These are phyloP conservation scores for Cordilura impudica DNA, from an alignment of 2,888 invertebrate species.

Conservation along the genomic window DNA sequence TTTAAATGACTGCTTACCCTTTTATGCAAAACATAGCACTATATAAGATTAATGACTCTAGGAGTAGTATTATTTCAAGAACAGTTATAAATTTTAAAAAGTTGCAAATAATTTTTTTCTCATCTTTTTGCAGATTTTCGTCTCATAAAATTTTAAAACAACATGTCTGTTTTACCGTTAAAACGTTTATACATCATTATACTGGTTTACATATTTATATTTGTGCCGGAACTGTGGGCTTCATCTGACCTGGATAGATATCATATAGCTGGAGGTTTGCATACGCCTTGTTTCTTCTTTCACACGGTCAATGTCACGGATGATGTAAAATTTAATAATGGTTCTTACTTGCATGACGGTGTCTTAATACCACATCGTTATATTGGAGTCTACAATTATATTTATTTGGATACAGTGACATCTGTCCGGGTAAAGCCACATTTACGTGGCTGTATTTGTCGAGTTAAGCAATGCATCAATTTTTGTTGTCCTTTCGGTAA, in stretches of 20 bases:
- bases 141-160: neutral
- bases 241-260: slow-evolving; percentile 48
- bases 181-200: slow-evolving; percentile 22
- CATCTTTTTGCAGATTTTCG: too few relatives aligned
- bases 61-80: too few relatives aligned
- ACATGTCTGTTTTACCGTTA: slow-evolving; percentile 25
- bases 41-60: too few relatives aligned
- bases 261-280: slow-evolving; percentile 69
- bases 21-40: too few relatives aligned
- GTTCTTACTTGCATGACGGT: slow-evolving; percentile 73
- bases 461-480: slow-evolving; percentile 74
- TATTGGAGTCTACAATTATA: slow-evolving; percentile 71
- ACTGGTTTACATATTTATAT: slow-evolving; percentile 40
- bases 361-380: slow-evolving; percentile 71
- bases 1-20: too few relatives aligned
- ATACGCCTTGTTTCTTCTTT: slow-evolving; percentile 73
- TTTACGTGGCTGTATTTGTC: slow-evolving; percentile 76
- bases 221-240: slow-evolving; percentile 51
- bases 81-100: too few relatives aligned
- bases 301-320: slow-evolving; percentile 75
- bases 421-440: slow-evolving; percentile 69
- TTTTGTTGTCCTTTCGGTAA: slow-evolving; percentile 74
- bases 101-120: too few relatives aligned
- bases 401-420: slow-evolving; percentile 68
- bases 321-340: slow-evolving; percentile 69